Base-by-base conservation (phyloP, 2,797 vertebrate species). In the Columba guinea region DNA sequence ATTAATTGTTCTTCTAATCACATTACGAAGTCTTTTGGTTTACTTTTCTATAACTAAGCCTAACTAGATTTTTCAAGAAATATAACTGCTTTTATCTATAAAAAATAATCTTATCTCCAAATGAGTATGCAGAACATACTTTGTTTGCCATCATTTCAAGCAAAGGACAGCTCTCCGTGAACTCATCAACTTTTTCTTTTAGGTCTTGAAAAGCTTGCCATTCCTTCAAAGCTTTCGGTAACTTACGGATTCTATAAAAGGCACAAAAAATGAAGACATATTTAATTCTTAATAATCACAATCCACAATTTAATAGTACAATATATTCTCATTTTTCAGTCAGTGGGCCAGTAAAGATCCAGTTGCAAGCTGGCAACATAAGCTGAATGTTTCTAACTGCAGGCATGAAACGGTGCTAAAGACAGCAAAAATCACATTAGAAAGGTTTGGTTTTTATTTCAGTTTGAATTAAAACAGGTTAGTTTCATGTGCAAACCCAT, bases 111-210 rank as follows among this genome's bases (percentile, higher is more conserved):
- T 93, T 65, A 84, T 96, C 35, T 94, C 37, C 37, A 90, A 80
- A 90, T 86, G 77, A 74, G 71, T 59, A 70, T 28, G 41, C 16
- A 30, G 34, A 89, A 94, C 95, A 71, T 96, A 98, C 98, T 97
- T 99, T 98, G 97, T 98, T 98, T 94, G 98, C 97, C 98, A 99
- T 99, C 98, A 99, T 98, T 97, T 97, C 97, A 91, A 99, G 98
- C 69, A 99, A 97, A 48, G 98, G 98, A 87, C 98, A 99, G 70
- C 96, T 98, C 93, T 98, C 98, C 15, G 95, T 97, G 94, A 99
- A 99, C 97, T 99, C 98, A 92, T 99, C 98, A 23, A 98, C 98
- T 63, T 94, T 98, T 69, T 97, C 98, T 97, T 99, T 99, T 46
- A 99, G 96, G 34, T 99, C 98, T 89, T 96, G 97, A 96, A 98